Evolutionary conservation across 1,140 invertebrate species (phyloP).

Genomic region (Goniozus legneri): DNA sequence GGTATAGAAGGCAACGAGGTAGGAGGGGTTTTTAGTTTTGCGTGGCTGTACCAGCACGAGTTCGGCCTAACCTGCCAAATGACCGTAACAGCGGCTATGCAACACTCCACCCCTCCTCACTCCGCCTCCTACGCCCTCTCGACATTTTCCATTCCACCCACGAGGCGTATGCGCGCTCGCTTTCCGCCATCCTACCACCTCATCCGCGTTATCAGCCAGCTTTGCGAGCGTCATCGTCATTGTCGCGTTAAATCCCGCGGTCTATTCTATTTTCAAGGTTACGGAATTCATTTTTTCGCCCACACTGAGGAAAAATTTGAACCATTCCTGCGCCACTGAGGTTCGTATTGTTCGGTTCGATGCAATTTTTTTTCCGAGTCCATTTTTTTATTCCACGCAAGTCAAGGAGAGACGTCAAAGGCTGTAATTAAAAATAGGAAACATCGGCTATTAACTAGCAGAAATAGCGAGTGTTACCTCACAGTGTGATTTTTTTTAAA

Average conservation of each 20-base stretch:
- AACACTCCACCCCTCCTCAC: constrained; percentile 3
- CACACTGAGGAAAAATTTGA: too few species aligned
- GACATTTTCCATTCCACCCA: neutral
- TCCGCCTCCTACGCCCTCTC: neutral
- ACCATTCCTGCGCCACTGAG: neutral
- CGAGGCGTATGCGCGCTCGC: too few species aligned
- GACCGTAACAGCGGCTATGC: constrained; percentile 16
- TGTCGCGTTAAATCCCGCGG: neutral
- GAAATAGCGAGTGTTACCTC: too few species aligned
- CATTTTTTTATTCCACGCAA: neutral
- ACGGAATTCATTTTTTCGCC: constrained; percentile 4
- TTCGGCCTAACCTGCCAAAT: constrained; percentile 19
- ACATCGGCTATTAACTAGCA: too few species aligned
- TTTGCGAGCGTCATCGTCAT: neutral
- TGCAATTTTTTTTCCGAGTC: neutral
- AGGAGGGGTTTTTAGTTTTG: neutral
- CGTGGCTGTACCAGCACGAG: constrained; percentile 1
- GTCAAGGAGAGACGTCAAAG: too few species aligned
- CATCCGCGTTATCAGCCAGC: neutral
- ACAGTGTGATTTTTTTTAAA: too few species aligned
- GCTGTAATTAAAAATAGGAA: too few species aligned
- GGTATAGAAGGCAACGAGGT: neutral
- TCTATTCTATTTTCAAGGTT: neutral
- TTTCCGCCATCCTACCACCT: too few species aligned
- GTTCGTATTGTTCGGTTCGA: neutral